Conservation (phyloP, 2,797 vertebrate species). For the Lacerta viridis region DNA sequence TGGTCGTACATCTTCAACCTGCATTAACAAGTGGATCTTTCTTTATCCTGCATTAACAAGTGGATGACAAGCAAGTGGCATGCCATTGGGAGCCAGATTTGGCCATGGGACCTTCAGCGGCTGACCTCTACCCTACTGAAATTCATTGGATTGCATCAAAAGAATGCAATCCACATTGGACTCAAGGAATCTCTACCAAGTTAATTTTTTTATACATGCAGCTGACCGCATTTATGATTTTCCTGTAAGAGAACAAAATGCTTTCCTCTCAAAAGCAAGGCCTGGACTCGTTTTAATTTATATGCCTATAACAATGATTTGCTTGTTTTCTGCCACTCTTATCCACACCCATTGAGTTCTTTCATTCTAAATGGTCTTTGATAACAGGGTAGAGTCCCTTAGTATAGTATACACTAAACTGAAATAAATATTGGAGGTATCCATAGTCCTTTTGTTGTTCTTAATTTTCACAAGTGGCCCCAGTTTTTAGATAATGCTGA, state of each 20-base stretch:
- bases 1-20: too few species aligned
- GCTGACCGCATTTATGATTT: not conserved
- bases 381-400: not conserved
- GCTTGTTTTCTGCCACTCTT: not conserved
- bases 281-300: not conserved
- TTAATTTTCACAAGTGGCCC: not conserved
- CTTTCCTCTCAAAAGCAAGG: not conserved
- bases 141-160: not conserved
- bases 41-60: too few species aligned
- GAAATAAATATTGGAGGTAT: not conserved
- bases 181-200: not conserved
- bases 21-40: too few species aligned
- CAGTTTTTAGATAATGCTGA: constrained; percentile 11
- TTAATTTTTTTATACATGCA: not conserved
- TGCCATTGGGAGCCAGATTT: not conserved
- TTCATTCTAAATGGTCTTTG: constrained; percentile 32
- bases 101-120: not conserved
- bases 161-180: not conserved
- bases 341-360: constrained; percentile 24
- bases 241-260: not conserved
- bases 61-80: not conserved
- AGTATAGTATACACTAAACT: too few species aligned
- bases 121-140: not conserved
- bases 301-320: not conserved
- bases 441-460: not conserved